Conservation (phyloP, 2,113 vertebrate genomes). For the Elaphurus davidianus region DNA sequence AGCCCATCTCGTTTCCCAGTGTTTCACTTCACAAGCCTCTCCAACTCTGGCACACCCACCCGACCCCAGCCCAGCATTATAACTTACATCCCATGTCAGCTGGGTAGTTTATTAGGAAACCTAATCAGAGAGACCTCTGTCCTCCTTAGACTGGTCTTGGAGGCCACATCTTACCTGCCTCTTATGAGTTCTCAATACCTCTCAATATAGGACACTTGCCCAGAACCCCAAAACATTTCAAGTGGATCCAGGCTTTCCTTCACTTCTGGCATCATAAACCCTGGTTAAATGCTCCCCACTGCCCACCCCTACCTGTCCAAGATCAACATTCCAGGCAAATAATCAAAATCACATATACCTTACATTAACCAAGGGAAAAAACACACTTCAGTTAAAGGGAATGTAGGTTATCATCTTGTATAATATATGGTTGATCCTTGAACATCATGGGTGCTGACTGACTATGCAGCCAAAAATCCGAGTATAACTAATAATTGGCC, state of each 20-base stretch:
- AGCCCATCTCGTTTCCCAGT: background rate
- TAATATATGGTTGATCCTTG: background rate
- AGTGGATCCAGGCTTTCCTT: background rate
- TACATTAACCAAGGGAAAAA: background rate
- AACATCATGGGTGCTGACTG: background rate
- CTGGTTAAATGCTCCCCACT: background rate
- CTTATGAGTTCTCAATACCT: background rate
- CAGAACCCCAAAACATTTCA: background rate
- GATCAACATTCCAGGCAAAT: background rate
- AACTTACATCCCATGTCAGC: background rate
- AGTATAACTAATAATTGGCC: background rate
- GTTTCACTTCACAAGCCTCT: background rate
- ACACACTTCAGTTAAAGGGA: background rate
- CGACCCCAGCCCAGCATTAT: background rate
- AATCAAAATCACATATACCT: background rate
- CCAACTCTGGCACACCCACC: background rate
- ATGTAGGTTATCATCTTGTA: background rate
- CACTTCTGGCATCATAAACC: background rate
- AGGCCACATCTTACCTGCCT: background rate
- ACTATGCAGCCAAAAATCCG: background rate
- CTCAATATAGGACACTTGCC: background rate
- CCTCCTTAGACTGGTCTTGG: background rate
- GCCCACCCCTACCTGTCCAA: background rate
- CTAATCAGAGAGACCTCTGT: background rate
- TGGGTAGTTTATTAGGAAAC: background rate